phyloP scores from a whole-genome alignment of 2,797 vertebrate genomes.

The Varecia variegata region DNA sequence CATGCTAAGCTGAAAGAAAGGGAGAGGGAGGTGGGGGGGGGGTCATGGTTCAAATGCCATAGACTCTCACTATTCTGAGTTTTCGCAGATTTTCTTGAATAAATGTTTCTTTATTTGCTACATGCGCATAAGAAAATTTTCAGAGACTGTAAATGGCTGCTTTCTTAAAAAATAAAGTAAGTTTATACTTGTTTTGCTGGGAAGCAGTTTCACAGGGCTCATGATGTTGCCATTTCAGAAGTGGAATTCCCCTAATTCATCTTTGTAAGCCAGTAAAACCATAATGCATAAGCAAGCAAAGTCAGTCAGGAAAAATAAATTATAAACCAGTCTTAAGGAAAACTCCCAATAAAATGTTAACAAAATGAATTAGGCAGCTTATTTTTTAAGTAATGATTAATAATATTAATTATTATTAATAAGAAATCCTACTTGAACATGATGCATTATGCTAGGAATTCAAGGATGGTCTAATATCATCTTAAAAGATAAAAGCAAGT shows the following conservation, averaged over 20 bases:
- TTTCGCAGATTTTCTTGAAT: background rate
- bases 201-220: background rate
- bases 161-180: background rate
- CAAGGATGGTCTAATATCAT: background rate
- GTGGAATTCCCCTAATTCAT: background rate
- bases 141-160: background rate
- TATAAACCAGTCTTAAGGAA: background rate
- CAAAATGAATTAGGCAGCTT: background rate
- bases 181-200: background rate
- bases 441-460: background rate
- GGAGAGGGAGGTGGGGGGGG: background rate
- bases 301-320: background rate
- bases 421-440: background rate
- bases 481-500: background rate
- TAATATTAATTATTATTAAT: no score
- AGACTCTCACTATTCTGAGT: background rate
- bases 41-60: background rate
- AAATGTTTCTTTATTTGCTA: background rate
- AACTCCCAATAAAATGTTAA: background rate
- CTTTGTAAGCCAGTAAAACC: background rate
- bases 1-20: background rate
- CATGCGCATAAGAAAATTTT: background rate
- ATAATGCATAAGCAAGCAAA: background rate
- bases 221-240: background rate
- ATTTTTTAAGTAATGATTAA: background rate